phyloP scores from a whole-genome alignment of 2,888 invertebrate species.

The Unio delphinus region DNA sequence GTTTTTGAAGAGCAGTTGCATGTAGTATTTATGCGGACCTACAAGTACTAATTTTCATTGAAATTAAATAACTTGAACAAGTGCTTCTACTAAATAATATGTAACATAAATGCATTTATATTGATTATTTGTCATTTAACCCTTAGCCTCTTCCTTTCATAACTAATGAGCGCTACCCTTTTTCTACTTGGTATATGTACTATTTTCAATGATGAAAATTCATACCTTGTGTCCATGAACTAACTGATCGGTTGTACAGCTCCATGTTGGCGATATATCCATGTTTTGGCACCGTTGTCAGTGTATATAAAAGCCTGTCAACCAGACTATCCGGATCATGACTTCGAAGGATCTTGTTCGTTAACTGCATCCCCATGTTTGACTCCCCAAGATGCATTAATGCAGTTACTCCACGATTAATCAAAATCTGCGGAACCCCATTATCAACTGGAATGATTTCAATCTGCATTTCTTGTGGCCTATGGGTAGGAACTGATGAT shows the following conservation, averaged over 20 bases:
- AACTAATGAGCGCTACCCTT: too few species aligned
- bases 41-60: too few species aligned
- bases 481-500: constrained; percentile 52
- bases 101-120: too few species aligned
- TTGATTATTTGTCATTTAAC: too few species aligned
- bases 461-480: constrained; percentile 64
- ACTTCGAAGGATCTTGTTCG: constrained; percentile 56
- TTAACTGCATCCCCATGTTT: constrained; percentile 60
- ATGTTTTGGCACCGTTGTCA: constrained; percentile 58
- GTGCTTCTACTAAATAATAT: too few species aligned
- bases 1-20: too few species aligned
- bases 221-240: constrained; percentile 71
- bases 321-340: constrained; percentile 65
- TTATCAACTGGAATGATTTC: constrained; percentile 69
- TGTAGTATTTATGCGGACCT: too few species aligned
- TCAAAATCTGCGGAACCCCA: constrained; percentile 61
- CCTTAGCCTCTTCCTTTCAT: too few species aligned
- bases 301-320: constrained; percentile 52
- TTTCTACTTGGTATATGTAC: too few species aligned
- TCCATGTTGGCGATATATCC: constrained; percentile 62
- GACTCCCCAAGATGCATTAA: constrained; percentile 49
- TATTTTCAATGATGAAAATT: not conserved
- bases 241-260: constrained; percentile 47
- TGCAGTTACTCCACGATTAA: constrained; percentile 62
- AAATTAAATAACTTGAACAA: too few species aligned